Evolutionary conservation across 2,888 invertebrate species (phyloP).

Genomic region (Leptinotarsa juncta): DNA sequence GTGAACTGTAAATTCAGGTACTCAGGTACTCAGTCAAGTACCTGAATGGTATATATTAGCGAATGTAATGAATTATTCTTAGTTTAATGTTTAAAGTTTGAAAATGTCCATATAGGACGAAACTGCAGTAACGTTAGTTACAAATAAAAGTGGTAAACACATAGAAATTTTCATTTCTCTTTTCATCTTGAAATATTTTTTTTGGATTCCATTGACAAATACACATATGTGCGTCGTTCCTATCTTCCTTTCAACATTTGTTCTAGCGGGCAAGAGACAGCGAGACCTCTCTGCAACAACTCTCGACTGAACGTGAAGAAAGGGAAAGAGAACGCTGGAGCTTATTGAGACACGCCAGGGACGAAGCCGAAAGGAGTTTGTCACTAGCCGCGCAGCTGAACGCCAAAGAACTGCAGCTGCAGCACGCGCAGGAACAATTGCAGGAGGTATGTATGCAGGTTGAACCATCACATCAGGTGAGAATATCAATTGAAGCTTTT

Average conservation of each 20-base stretch:
- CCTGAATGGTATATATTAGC: too few relatives aligned
- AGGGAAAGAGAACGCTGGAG: constrained; percentile 91
- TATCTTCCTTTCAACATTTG: constrained; percentile 54
- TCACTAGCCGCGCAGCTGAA: constrained; percentile 89
- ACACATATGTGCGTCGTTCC: constrained; percentile 29
- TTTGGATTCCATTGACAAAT: not conserved
- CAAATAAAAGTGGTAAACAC: too few relatives aligned
- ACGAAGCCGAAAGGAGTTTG: constrained; percentile 89
- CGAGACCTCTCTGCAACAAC: constrained; percentile 75
- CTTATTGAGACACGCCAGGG: constrained; percentile 86
- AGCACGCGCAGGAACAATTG: constrained; percentile 87
- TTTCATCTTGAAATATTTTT: not conserved
- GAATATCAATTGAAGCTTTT: too few relatives aligned
- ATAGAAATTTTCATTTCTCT: too few relatives aligned
- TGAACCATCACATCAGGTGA: too few relatives aligned
- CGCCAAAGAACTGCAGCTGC: constrained; percentile 85
- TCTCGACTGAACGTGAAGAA: constrained; percentile 75
- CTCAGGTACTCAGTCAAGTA: too few relatives aligned
- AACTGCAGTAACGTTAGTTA: too few relatives aligned
- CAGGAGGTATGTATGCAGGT: constrained; percentile 72
- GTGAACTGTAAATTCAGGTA: too few relatives aligned
- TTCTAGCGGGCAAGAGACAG: constrained; percentile 82
- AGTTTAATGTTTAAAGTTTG: too few relatives aligned
- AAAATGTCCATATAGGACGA: too few relatives aligned
- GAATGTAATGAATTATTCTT: too few relatives aligned